Evolutionary conservation across 2,113 vertebrate species (phyloP), one percentile per base, ranked within the genome.

Genomic region (Dryoscopus gambensis): DNA sequence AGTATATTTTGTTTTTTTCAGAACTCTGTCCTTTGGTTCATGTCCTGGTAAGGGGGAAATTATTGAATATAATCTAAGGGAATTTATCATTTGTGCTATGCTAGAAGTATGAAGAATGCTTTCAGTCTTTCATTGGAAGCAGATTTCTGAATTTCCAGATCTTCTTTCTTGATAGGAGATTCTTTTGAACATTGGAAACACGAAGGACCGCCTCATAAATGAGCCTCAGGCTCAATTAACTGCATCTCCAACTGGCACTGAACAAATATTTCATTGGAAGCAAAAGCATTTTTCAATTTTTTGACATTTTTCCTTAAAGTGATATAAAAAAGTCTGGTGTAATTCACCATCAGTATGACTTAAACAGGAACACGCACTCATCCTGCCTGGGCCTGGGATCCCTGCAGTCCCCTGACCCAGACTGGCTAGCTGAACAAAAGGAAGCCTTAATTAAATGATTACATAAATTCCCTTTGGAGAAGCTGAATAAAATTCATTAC

Each of bases 371-470:
- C 63, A 89, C 42, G 13, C 19, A 74, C 74, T 95, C 64, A 42
- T 91, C 53, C 74, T 90, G 74, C 80, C 5, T 84, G 73, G 67
- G 21, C 28, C 63, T 94, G 69, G 94, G n/a, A 95, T 97, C 89
- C 30, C 24, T 90, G 20, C 96, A 97, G 96, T 97, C 93, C 93
- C 65, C 87, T 93, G 76, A 71, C 88, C 78, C 31, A 83, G 87
- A 42, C 80, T 89, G 91, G 71, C 83, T 91, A 85, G 40, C 65
- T 52, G 83, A 97, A 93, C 62, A 95, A 96, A 93, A 93, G 35
- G 76, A 97, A 84, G 19, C 73, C 86, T 97, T 83, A 92, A 95
- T 94, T 96, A 95, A 96, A 96, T 97, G 92, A 97, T 94, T 95
- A 75, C 62, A 92, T 75, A 86, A 95, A 96, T 95, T 97, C 95